Conservation (phyloP, 92 coral and sea anemone species). For the Heteractis magnifica region DNA sequence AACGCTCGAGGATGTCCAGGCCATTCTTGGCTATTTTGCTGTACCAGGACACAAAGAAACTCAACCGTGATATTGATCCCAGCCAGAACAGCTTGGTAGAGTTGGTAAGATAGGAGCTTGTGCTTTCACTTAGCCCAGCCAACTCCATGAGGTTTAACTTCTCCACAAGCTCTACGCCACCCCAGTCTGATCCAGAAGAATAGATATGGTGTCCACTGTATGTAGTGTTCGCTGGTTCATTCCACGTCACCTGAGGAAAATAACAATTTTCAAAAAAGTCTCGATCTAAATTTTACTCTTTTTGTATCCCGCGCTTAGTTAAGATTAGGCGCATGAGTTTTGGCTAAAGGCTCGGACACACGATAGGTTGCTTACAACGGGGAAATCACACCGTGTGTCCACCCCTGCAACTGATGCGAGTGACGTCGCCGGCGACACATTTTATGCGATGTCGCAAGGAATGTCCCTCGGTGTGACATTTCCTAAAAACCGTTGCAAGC, state of each 20-base stretch:
- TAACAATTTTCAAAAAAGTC: too few species aligned
- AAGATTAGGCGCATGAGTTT: too few species aligned
- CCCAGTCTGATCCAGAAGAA: slow-evolving; percentile 82
- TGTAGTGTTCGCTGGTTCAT: slow-evolving; percentile 69
- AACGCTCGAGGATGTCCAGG: slow-evolving; percentile 46
- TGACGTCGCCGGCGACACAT: too few species aligned
- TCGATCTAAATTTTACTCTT: too few species aligned
- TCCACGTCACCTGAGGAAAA: slow-evolving; percentile 59
- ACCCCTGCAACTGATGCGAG: too few species aligned
- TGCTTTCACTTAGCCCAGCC: slow-evolving; percentile 59
- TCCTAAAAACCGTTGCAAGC: too few species aligned
- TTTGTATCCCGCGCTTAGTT: too few species aligned
- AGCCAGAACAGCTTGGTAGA: slow-evolving; percentile 79
- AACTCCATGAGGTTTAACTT: slow-evolving; percentile 81
- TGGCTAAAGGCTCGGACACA: too few species aligned
- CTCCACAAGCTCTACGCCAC: slow-evolving; percentile 80
- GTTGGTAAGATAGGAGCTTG: slow-evolving; percentile 67
- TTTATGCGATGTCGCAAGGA: too few species aligned
- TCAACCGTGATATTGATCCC: slow-evolving; percentile 77
- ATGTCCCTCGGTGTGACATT: too few species aligned
- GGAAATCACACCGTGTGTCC: too few species aligned
- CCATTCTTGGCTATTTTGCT: slow-evolving; percentile 53
- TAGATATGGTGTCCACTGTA: slow-evolving; percentile 58
- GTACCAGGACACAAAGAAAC: slow-evolving; percentile 67
- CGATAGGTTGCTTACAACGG: too few species aligned